Conservation (phyloP, 2,888 invertebrate species). For the Campoletis raptor region DNA sequence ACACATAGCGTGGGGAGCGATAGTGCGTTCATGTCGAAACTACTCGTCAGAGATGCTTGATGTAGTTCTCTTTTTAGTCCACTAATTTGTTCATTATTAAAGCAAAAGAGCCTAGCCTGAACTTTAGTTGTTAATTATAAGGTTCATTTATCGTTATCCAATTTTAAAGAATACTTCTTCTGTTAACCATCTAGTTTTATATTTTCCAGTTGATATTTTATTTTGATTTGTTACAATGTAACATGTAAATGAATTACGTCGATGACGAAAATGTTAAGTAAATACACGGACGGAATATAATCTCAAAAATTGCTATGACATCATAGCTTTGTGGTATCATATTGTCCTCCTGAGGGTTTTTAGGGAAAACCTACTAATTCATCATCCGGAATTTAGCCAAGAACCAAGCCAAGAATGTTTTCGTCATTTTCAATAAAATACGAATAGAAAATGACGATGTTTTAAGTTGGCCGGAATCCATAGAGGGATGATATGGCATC, state of each 20-base stretch:
- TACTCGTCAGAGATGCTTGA: slow-evolving; percentile 23
- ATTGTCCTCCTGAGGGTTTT: background rate
- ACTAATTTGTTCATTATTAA: slow-evolving; percentile 33
- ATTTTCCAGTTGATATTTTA: background rate
- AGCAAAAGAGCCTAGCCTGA: slow-evolving; percentile 3
- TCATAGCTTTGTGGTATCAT: too few relatives aligned
- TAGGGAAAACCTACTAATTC: background rate
- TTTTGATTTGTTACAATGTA: too few relatives aligned
- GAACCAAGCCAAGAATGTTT: too few relatives aligned
- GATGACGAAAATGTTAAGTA: background rate
- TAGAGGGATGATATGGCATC: too few relatives aligned
- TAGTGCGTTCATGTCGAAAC: slow-evolving; percentile 37
- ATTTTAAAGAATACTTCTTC: background rate
- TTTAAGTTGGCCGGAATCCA: too few relatives aligned
- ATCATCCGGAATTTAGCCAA: too few relatives aligned
- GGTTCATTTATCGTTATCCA: background rate
- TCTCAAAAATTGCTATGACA: too few relatives aligned
- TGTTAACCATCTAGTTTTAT: background rate
- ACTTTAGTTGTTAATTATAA: background rate
- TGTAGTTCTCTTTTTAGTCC: slow-evolving; percentile 21
- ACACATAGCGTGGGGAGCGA: slow-evolving; percentile 30
- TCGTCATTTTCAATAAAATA: too few relatives aligned
- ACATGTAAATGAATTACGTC: background rate
- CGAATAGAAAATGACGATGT: too few relatives aligned
- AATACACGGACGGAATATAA: background rate